These are phyloP conservation scores for Tipula lateralis DNA, from an alignment of 2,888 invertebrate genomes.

Conservation along the genomic window DNA sequence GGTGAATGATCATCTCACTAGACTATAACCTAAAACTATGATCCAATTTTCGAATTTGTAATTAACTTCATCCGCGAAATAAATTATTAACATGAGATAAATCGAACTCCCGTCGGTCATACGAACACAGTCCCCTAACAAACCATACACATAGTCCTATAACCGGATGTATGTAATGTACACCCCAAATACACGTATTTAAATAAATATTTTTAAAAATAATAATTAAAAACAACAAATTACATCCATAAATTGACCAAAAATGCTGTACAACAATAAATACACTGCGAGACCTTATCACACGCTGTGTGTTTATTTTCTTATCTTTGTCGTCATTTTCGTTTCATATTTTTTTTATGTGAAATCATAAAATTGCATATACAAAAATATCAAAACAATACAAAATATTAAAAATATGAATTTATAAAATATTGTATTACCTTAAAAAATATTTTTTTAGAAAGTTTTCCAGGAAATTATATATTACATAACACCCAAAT, in stretches of 20 bases:
- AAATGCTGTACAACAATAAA: neutral
- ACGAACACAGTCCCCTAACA: neutral
- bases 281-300: neutral
- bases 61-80: neutral
- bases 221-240: neutral
- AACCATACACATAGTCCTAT: neutral
- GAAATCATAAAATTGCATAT: neutral
- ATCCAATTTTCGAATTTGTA: too few relatives aligned
- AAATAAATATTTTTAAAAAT: neutral
- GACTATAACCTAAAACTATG: too few relatives aligned
- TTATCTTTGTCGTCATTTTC: neutral
- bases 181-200: neutral
- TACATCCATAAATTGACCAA: neutral
- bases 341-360: neutral
- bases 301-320: neutral
- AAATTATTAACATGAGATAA: neutral
- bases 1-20: too few relatives aligned
- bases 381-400: neutral
- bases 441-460: conserved; percentile 27
- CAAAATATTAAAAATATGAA: neutral
- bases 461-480: conserved; percentile 27
- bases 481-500: neutral
- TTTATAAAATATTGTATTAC: neutral
- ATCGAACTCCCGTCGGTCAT: neutral
- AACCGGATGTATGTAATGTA: neutral